Evolutionary conservation across 2,888 invertebrate genomes (phyloP), one percentile per base, ranked within the genome.

Genomic region (Biston betularia): DNA sequence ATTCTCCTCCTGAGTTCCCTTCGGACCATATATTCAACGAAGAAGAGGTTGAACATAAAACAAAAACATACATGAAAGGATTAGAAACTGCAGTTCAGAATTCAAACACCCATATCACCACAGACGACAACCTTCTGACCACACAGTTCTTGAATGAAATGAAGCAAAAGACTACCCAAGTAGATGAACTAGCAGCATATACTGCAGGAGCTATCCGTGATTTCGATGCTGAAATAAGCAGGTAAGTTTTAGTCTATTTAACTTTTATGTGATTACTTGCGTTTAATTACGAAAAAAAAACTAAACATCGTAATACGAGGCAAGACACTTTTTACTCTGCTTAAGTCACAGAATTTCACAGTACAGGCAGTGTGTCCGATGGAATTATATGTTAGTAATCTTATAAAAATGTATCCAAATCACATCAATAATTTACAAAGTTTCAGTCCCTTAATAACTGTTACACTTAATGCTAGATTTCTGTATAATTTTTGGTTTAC

Each of bases 171-270:
- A 84, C 82, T 42, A 65, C 55, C 0, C 86, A 92, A 42, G 74
- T 90, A 12, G 82, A 91, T 68, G 88, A 92, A 62, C 72, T 89
- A 9, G 79, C 81, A 12, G 89, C 89, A 9, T 92, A 86, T 68
- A 88, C 85, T 2, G 81, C 72, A 67, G 90, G 89, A 2, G 75
- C 77, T n/a, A 84, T 90, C 53, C 77, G 76, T 71, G 93, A 93
- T 71, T 73, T 87, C 33, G 85, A 89, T 61, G 71, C 74, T 42
- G 91, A 93, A 75, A 91, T 89, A 66, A 79, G 80, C 66, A 90
- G 90, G 94, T 93, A 72, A 69, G 35, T 63, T 38, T 56, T 10
- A 8, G 42, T 40, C 6, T 49, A 4, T 49, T 33, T 8, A 24
- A 10, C 10, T 44, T 38, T 4, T 38, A 38, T 4, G 38, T 4